Evolutionary conservation across 92 coral and sea anemone genomes (phyloP).

Genomic region (Galaxea fascicularis): DNA sequence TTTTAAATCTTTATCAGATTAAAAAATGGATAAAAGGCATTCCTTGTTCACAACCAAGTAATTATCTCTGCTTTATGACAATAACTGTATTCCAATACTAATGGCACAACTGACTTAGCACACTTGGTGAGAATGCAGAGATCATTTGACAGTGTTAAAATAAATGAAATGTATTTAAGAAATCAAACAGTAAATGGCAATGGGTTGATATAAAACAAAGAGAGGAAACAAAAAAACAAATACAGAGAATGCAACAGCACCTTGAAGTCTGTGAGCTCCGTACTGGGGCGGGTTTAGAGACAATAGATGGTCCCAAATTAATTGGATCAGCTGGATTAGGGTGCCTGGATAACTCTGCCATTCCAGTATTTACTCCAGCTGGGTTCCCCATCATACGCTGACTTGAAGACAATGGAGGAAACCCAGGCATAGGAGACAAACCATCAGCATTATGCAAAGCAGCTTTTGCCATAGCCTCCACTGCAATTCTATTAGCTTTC

Average conservation of each 20-base stretch:
- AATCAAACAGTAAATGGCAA: too few relatives aligned
- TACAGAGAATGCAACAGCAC: conserved; percentile 41
- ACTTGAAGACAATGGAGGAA: conserved; percentile 75
- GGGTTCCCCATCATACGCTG: conserved; percentile 59
- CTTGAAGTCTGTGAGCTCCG: conserved; percentile 80
- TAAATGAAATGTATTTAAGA: background rate
- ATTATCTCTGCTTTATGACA: background rate
- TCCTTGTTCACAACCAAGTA: background rate
- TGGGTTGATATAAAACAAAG: background rate
- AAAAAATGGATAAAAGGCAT: background rate
- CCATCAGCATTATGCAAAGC: conserved; percentile 84
- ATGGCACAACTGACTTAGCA: background rate
- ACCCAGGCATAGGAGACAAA: conserved; percentile 70
- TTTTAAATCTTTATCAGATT: background rate
- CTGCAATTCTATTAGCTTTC: conserved; percentile 97
- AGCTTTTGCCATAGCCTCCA: conserved; percentile 97
- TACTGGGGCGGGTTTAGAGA: conserved; percentile 80
- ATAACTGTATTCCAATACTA: background rate
- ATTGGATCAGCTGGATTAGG: conserved; percentile 86
- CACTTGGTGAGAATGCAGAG: background rate
- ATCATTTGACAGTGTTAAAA: background rate
- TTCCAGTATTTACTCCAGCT: conserved; percentile 47
- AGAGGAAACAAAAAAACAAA: background rate
- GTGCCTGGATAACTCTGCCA: conserved; percentile 60
- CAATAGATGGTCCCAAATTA: conserved; percentile 90